phyloP scores from a whole-genome alignment of 2,113 vertebrate species.

The Silurus glanis region DNA sequence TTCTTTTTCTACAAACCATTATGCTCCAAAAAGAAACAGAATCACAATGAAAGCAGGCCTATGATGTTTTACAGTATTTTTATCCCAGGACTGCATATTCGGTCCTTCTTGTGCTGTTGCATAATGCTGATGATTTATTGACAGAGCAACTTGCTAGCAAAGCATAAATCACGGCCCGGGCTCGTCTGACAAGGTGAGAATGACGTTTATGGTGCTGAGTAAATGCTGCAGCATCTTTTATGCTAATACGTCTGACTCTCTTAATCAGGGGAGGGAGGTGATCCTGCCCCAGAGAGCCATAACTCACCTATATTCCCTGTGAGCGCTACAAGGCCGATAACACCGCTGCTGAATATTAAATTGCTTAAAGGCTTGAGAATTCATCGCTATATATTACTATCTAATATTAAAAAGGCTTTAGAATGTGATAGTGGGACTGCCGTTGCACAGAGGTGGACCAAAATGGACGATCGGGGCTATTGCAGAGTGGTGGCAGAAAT shows the following conservation, averaged over 20 bases:
- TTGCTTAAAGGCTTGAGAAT: constrained; percentile 7
- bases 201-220: constrained; percentile 49
- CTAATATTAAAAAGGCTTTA: background rate
- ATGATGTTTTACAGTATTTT: background rate
- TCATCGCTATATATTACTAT: no score
- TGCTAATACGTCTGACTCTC: constrained; percentile 47
- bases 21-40: background rate
- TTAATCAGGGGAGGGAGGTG: constrained; percentile 47
- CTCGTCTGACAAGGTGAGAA: constrained; percentile 48
- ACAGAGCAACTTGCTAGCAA: constrained; percentile 37
- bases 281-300: constrained; percentile 45
- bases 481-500: background rate
- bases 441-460: background rate
- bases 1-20: background rate
- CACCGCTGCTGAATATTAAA: constrained; percentile 33
- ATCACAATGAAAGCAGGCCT: background rate
- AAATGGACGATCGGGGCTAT: background rate
- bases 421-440: background rate
- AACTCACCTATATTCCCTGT: constrained; percentile 40
- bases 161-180: constrained; percentile 42
- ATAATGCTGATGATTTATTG: constrained; percentile 39
- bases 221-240: constrained; percentile 48
- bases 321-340: constrained; percentile 11
- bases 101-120: constrained; percentile 1
- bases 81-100: constrained; percentile 15